Evolutionary conservation across 1,140 invertebrate species (phyloP).

Genomic region (Meloidogyne exigua): DNA sequence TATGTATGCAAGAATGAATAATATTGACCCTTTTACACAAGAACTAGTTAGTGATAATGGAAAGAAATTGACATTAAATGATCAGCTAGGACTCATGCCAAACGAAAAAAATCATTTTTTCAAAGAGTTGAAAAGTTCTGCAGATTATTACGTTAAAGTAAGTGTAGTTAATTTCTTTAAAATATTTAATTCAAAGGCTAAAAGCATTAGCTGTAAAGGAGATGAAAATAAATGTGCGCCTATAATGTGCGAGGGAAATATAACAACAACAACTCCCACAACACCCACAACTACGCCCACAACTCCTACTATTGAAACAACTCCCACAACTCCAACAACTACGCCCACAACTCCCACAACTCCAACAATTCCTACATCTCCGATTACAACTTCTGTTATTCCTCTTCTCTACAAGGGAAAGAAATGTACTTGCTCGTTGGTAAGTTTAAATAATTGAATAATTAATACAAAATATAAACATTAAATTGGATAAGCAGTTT

Average conservation of each 20-base stretch:
- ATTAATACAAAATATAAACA: no score
- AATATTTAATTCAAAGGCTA: not conserved
- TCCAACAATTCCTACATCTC: no score
- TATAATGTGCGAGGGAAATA: not conserved
- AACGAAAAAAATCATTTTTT: not conserved
- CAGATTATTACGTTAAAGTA: constrained; percentile 10
- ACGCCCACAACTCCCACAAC: not conserved
- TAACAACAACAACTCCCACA: not conserved
- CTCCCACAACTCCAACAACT: no score
- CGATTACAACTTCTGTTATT: not conserved
- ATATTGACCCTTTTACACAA: constrained; percentile 8
- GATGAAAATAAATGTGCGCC: not conserved
- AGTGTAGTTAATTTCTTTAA: not conserved
- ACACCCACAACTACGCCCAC: not conserved
- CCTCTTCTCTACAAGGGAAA: not conserved
- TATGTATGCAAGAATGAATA: constrained; percentile 10
- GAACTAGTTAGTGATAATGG: not conserved
- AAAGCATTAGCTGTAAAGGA: not conserved
- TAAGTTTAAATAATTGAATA: not conserved
- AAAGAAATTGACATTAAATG: not conserved
- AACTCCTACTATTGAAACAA: no score
- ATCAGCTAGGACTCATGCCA: not conserved
- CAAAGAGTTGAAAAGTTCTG: not conserved
- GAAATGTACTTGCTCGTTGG: not conserved
- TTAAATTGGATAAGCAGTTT: no score